Evolutionary conservation across 1,140 invertebrate species (phyloP).

Genomic region (Saccostrea echinata): DNA sequence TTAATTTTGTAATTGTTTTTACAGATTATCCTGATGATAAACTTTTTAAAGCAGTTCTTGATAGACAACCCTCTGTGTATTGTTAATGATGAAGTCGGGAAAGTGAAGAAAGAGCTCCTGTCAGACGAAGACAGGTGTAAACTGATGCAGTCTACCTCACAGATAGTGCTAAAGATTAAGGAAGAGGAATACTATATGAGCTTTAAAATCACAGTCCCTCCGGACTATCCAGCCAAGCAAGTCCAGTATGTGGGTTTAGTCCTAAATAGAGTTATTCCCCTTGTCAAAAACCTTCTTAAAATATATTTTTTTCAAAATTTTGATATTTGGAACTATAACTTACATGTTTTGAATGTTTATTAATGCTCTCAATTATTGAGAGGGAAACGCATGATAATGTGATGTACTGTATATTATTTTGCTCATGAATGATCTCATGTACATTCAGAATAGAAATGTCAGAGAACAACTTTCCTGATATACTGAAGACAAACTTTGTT

Average conservation of each 20-base stretch:
- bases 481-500: slow-evolving; percentile 84
- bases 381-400: too few species aligned
- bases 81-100: slow-evolving; percentile 87
- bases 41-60: slow-evolving; percentile 86
- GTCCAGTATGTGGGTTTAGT: slow-evolving; percentile 82
- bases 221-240: slow-evolving; percentile 84
- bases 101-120: slow-evolving; percentile 82
- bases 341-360: too few species aligned
- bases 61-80: slow-evolving; percentile 87
- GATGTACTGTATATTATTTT: too few species aligned
- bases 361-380: too few species aligned
- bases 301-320: too few species aligned
- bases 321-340: too few species aligned
- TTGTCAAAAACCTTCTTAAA: background rate
- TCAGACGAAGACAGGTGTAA: slow-evolving; percentile 83
- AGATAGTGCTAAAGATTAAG: slow-evolving; percentile 83
- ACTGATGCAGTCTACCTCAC: slow-evolving; percentile 86
- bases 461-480: slow-evolving; percentile 85
- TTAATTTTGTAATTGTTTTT: slow-evolving; percentile 51
- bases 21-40: slow-evolving; percentile 82
- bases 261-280: background rate
- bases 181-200: slow-evolving; percentile 85
- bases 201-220: slow-evolving; percentile 83
- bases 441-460: slow-evolving; percentile 82
- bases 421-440: background rate